Percentiles rank a stretch among this genome's conserved stretches.
Evolutionary conservation across 2,888 invertebrate genomes (phyloP).

Genomic region (Lepetodrilus schrolli): DNA sequence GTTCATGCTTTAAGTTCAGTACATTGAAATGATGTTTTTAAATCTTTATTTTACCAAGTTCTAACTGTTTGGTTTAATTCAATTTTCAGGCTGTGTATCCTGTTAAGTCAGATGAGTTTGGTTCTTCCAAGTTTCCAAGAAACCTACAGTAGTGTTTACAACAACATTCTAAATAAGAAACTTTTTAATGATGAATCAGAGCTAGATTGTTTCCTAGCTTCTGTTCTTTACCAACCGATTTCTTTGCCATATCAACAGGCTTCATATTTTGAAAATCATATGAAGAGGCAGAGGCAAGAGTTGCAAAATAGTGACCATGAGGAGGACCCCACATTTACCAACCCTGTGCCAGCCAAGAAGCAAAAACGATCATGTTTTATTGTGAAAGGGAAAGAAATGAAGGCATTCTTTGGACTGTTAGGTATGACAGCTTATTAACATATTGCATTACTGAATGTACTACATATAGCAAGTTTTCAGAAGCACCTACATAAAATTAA

Average conservation of each 20-base stretch:
- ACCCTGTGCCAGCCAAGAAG: constrained; percentile 27
- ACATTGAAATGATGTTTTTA: too few species aligned
- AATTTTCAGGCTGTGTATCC: too few species aligned
- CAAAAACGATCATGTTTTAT: constrained; percentile 45
- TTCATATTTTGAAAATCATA: neutral
- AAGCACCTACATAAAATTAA: too few species aligned
- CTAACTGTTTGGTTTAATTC: too few species aligned
- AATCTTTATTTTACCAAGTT: too few species aligned
- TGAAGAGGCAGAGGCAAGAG: constrained; percentile 12
- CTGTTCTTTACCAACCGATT: neutral
- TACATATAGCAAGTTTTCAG: too few species aligned
- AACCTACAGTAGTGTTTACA: neutral
- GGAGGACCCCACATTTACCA: neutral
- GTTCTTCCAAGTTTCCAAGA: neutral
- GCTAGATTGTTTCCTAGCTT: neutral
- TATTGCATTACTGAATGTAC: too few species aligned
- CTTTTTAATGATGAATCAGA: neutral
- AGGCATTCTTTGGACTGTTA: constrained; percentile 63
- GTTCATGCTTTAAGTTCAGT: too few species aligned
- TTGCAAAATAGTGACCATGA: neutral
- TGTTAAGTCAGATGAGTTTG: neutral
- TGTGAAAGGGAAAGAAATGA: constrained; percentile 67
- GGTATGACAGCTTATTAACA: too few species aligned
- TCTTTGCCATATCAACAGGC: neutral
- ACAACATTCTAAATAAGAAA: too few species aligned